Percentiles rank a stretch among this genome's conserved stretches.
Evolutionary conservation across 2,797 vertebrate genomes (phyloP).

Genomic region (Hypotaenidia philippensis): DNA sequence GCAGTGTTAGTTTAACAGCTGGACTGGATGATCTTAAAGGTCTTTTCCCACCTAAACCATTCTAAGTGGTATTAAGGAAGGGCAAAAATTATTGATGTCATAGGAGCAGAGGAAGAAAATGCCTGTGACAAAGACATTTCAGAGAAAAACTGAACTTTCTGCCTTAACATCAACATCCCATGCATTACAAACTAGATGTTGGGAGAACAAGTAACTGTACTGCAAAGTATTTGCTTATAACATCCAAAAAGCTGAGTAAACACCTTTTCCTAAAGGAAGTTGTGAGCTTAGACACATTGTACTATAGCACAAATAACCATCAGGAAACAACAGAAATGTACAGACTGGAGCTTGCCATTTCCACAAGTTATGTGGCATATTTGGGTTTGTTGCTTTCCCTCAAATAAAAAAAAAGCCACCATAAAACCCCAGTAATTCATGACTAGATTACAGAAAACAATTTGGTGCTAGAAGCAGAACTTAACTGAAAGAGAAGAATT

Average conservation of each 20-base stretch:
- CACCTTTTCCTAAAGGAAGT: neutral
- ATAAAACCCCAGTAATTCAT: neutral
- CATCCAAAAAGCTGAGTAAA: neutral
- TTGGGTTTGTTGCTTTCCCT: neutral
- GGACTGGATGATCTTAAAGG: no score
- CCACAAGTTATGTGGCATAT: neutral
- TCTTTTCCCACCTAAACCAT: no score
- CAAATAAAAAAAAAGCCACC: neutral
- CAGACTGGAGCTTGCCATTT: neutral
- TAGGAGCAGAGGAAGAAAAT: neutral
- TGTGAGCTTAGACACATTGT: neutral
- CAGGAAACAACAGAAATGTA: neutral
- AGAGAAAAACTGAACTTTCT: neutral
- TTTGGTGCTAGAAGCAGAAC: neutral
- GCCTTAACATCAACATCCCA: neutral
- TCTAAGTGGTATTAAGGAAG: neutral
- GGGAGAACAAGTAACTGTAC: neutral
- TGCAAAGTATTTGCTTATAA: neutral
- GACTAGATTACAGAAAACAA: neutral
- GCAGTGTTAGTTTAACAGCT: no score
- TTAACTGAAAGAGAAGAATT: neutral
- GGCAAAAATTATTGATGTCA: neutral
- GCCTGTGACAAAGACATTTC: neutral
- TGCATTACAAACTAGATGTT: neutral
- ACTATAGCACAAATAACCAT: neutral